Conservation (phyloP, 2,113 vertebrate genomes). For the Okapia johnstoni region DNA sequence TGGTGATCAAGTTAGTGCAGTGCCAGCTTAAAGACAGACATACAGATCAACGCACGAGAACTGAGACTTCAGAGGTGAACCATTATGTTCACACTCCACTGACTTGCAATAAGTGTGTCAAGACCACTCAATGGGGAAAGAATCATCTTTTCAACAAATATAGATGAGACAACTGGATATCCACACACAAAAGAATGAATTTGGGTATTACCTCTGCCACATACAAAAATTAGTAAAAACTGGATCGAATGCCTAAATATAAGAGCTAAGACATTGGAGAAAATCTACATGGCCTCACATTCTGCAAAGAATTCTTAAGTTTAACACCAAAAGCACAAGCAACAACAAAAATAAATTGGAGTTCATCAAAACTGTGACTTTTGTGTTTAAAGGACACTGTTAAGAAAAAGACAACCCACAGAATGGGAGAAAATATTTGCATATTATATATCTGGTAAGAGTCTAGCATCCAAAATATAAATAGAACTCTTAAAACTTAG, state of each 20-base stretch:
- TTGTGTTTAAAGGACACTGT: background rate
- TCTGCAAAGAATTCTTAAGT: background rate
- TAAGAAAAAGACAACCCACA: background rate
- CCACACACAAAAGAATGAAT: background rate
- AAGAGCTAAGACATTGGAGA: background rate
- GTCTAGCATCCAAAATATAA: background rate
- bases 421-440: background rate
- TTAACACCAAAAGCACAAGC: too few relatives aligned
- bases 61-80: background rate
- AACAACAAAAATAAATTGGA: fast-evolving
- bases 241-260: background rate
- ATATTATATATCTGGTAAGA: too few relatives aligned
- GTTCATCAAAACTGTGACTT: fast-evolving
- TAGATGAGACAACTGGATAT: background rate
- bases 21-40: fast-evolving
- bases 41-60: fast-evolving
- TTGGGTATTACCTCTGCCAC: background rate
- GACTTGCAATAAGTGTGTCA: background rate
- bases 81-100: background rate
- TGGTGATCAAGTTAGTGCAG: background rate
- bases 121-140: background rate
- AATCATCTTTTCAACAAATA: background rate
- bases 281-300: background rate
- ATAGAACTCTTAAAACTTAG: background rate
- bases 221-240: background rate